Evolutionary conservation across 2,113 vertebrate genomes (phyloP).

Genomic region (Poeciliopsis occidentalis): DNA sequence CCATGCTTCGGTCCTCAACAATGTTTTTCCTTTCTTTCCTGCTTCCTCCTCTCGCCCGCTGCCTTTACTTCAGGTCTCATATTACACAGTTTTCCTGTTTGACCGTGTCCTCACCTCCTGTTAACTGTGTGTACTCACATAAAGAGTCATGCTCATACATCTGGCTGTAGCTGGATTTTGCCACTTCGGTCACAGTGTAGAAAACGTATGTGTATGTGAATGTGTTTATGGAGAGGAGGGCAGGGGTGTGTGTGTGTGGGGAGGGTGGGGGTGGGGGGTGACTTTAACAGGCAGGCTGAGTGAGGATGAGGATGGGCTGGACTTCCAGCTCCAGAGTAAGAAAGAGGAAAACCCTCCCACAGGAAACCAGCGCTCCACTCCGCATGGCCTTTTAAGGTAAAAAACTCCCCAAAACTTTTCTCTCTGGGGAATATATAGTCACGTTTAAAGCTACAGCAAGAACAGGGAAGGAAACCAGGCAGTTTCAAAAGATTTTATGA

Average conservation of each 20-base stretch:
- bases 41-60: conserved; percentile 6
- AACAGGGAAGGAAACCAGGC: conserved; percentile 16
- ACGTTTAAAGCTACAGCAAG: conserved; percentile 60
- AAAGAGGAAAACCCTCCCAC: conserved; percentile 73
- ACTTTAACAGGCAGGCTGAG: too few relatives aligned
- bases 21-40: conserved; percentile 10
- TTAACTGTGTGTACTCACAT: conserved; percentile 38
- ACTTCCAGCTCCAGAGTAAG: conserved; percentile 62
- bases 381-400: conserved; percentile 80
- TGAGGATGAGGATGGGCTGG: conserved; percentile 60
- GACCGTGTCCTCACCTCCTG: conserved; percentile 52
- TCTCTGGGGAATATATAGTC: conserved; percentile 64
- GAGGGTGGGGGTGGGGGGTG: background rate
- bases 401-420: conserved; percentile 72
- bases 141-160: conserved; percentile 36
- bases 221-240: background rate
- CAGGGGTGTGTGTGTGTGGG: conserved; percentile 8
- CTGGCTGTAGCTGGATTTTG: conserved; percentile 56
- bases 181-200: conserved; percentile 40
- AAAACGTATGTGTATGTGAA: conserved; percentile 14
- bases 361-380: conserved; percentile 70
- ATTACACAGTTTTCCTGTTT: conserved; percentile 34
- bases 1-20: conserved; percentile 10
- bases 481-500: conserved; percentile 10
- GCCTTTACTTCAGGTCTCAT: conserved; percentile 23